Percentiles rank a stretch among this genome's conserved stretches.
Conservation (phyloP, 2,113 vertebrate species). For the Platichthys stellatus region DNA sequence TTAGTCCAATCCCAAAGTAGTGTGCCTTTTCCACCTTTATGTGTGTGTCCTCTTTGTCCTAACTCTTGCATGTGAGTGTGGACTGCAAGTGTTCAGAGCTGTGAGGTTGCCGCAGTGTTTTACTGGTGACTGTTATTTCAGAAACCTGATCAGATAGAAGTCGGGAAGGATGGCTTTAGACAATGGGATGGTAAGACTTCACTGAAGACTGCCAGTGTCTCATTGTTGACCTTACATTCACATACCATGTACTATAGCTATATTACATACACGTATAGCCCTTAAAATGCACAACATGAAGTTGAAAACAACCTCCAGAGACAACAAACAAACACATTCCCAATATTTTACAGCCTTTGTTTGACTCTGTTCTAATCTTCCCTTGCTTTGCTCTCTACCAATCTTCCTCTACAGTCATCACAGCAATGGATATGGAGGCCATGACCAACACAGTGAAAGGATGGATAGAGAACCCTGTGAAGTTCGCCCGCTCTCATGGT, state of each 20-base stretch:
- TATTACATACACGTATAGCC: background rate
- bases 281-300: slow-evolving; percentile 5
- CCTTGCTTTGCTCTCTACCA: background rate
- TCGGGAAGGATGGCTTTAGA: slow-evolving; percentile 88
- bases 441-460: slow-evolving; percentile 84
- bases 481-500: slow-evolving; percentile 86
- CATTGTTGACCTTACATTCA: slow-evolving; percentile 21
- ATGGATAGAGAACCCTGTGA: slow-evolving; percentile 85
- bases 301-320: background rate
- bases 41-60: slow-evolving; percentile 11
- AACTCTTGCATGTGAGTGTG: slow-evolving; percentile 73
- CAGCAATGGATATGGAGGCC: slow-evolving; percentile 86
- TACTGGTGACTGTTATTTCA: slow-evolving; percentile 91
- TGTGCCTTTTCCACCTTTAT: background rate
- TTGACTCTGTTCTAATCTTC: slow-evolving; percentile 12
- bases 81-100: slow-evolving; percentile 74
- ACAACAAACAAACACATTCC: slow-evolving; percentile 13
- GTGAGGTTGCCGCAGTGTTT: slow-evolving; percentile 86
- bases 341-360: background rate
- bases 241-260: slow-evolving; percentile 6
- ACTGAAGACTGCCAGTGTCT: slow-evolving; percentile 77
- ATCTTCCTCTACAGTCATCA: slow-evolving; percentile 78
- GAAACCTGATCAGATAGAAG: slow-evolving; percentile 88
- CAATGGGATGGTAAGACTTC: slow-evolving; percentile 92
- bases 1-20: background rate